Evolutionary conservation across 1,140 invertebrate genomes (phyloP).

Genomic region (Sitodiplosis mosellana): DNA sequence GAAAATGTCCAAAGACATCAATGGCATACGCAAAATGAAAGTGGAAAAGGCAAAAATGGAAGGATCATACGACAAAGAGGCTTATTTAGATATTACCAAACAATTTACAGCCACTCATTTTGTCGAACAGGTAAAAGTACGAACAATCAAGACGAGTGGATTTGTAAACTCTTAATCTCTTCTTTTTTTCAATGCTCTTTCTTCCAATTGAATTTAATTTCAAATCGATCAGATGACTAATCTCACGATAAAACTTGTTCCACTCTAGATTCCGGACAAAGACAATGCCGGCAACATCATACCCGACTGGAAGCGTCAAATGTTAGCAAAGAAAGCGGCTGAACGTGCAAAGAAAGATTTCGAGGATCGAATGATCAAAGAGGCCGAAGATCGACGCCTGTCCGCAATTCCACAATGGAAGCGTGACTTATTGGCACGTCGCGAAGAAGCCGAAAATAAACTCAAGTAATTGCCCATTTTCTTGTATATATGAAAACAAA

Average conservation of each 20-base stretch:
- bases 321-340: conserved; percentile 82
- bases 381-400: conserved; percentile 68
- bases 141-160: neutral
- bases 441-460: conserved; percentile 55
- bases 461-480: conserved; percentile 32
- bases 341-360: conserved; percentile 78
- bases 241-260: too few species aligned
- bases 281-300: conserved; percentile 77
- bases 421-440: conserved; percentile 62
- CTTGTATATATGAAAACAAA: too few species aligned
- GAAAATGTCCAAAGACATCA: conserved; percentile 76
- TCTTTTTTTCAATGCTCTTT: neutral
- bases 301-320: conserved; percentile 85
- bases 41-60: conserved; percentile 68
- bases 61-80: conserved; percentile 55
- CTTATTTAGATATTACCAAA: conserved; percentile 62
- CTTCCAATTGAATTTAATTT: conserved; percentile 10
- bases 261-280: conserved; percentile 61
- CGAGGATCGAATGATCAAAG: conserved; percentile 61
- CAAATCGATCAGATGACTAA: conserved; percentile 13
- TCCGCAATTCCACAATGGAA: conserved; percentile 86
- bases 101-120: conserved; percentile 74
- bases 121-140: conserved; percentile 54
- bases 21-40: conserved; percentile 77
- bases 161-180: neutral